Evolutionary conservation across 23 tunicate species (phyloP).

Genomic region (Trididemnum nubilum): DNA sequence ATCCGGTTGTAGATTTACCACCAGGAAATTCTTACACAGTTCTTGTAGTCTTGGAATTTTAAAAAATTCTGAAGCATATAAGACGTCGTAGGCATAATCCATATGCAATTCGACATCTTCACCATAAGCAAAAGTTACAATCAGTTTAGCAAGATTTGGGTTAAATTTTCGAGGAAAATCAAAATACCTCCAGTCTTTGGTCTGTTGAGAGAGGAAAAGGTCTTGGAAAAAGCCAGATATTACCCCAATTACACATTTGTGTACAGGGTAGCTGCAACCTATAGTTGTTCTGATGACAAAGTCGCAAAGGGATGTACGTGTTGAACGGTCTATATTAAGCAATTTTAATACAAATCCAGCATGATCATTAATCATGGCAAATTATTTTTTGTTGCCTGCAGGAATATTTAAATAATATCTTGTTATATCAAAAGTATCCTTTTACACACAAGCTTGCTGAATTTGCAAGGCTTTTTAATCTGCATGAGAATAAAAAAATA

Average conservation of each 20-base stretch:
- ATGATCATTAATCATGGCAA: not conserved
- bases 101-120: not conserved
- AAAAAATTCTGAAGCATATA: not conserved
- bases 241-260: constrained; percentile 10
- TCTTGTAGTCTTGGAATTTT: not conserved
- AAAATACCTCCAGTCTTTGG: not conserved
- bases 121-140: not conserved
- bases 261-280: not conserved
- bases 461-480: no score
- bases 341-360: not conserved
- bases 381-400: no score
- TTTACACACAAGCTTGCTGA: no score
- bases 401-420: no score
- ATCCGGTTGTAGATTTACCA: not conserved
- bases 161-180: not conserved
- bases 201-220: not conserved
- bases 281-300: not conserved
- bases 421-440: no score
- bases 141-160: not conserved
- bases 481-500: no score
- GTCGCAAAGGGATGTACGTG: not conserved
- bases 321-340: constrained; percentile 1
- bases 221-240: constrained; percentile 1
- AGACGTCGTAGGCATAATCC: not conserved
- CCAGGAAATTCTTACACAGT: not conserved